Base-by-base conservation (phyloP, 1,140 invertebrate species). In the Drosophila aff. region DNA sequence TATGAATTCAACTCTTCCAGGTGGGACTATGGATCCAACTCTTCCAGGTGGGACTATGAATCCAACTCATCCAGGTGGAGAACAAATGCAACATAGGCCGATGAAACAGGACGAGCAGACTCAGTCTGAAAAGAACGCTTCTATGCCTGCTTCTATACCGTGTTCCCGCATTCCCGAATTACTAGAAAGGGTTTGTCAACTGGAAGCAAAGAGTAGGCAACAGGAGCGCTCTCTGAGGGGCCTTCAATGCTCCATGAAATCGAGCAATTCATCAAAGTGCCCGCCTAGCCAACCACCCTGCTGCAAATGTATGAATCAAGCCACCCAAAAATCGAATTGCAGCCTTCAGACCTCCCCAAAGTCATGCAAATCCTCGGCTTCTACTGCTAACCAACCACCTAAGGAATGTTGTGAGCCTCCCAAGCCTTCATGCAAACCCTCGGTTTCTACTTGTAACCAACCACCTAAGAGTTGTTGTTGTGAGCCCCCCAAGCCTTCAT, bases 191-290 rank as follows among this genome's bases (percentile, higher is more conserved):
- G 40, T 74, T 13, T n/a, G 15, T 36, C 15, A 61, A 6, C 2
- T 74, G 6, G 71, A 74, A 61, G 7, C 46, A 5, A 73, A 31
- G 8, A 6, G 61, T 13, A 50, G 5, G 18, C 41, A 16, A 15
- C 71, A 74, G 31, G 68, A 74, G 18, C 13, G 18, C 4, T 18
- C 23, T 9, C 23, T 73, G 0, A 73, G 11, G 21, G 26, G 21
- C 18, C 23, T 73, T 11, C 44, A 72, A 26, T 31, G 53, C 10
- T 38, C 66, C 26, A 5, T 73, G 2, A 71, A 15, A 8, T 15
- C 46, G 46, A 9, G 0, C 13, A 23, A 23, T 9, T 15, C 46
- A 23, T 4, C 44, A 23, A 47, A 26, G 7, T 23, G 21, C n/a
- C 2, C 1, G 1, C 2, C 9, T 10, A 10, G 9, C 2, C n/a